These are phyloP conservation scores for Myodes glareolus DNA, from an alignment of 2,113 vertebrate species.

Conservation along the genomic window DNA sequence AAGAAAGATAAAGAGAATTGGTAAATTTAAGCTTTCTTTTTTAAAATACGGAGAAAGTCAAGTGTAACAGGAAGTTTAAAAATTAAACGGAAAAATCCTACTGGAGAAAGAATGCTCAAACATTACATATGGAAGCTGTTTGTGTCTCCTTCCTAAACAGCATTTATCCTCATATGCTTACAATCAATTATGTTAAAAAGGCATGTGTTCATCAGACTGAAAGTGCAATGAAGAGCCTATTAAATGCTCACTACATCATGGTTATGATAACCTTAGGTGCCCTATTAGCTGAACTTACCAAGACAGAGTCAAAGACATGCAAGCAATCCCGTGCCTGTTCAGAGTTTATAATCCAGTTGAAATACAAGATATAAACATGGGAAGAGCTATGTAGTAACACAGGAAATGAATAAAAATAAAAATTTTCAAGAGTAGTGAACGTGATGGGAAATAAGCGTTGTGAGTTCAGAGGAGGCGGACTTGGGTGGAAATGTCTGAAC, in stretches of 20 bases:
- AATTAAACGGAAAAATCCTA: neutral
- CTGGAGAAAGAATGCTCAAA: neutral
- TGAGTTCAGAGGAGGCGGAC: neutral
- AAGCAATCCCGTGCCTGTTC: neutral
- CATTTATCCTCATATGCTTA: neutral
- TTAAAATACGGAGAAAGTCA: slow-evolving; percentile 35
- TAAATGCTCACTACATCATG: neutral
- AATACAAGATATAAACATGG: neutral
- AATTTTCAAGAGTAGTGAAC: neutral
- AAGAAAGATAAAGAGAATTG: slow-evolving; percentile 54
- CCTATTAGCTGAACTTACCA: neutral
- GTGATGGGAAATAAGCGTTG: neutral
- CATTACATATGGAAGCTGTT: neutral
- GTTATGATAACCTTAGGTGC: neutral
- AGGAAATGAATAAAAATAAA: slow-evolving; percentile 6
- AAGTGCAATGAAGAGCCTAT: neutral
- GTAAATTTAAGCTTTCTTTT: slow-evolving; percentile 72
- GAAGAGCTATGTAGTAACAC: neutral
- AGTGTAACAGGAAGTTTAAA: slow-evolving; percentile 26
- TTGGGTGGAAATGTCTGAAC: neutral
- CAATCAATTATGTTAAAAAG: neutral
- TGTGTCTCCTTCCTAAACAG: neutral
- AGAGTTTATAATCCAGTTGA: neutral
- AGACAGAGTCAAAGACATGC: neutral
- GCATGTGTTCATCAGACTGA: neutral